Percentiles rank a stretch among this genome's conserved stretches.
Conservation (phyloP, 2,797 vertebrate genomes). For the Prunella strophiata region DNA sequence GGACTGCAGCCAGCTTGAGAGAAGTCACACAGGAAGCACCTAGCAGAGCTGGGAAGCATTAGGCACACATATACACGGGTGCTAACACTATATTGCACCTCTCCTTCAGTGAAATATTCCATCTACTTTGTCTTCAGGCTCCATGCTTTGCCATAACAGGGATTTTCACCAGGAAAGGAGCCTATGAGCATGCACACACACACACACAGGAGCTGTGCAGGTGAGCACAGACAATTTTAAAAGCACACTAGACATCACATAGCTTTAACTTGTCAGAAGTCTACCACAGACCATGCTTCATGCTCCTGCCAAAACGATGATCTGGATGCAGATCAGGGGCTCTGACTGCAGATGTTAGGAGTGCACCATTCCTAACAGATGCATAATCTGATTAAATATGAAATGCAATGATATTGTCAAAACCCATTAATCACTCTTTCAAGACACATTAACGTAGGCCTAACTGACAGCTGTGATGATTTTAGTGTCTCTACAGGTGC, state of each 20-base stretch:
- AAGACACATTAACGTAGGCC: conserved; percentile 70
- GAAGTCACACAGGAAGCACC: not conserved
- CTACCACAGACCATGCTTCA: not conserved
- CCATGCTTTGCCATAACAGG: not conserved
- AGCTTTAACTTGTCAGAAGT: conserved; percentile 34
- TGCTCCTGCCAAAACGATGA: conserved; percentile 54
- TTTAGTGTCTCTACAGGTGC: conserved; percentile 50
- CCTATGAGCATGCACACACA: not conserved
- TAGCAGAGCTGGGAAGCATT: not conserved
- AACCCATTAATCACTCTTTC: conserved; percentile 83
- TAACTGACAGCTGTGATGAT: conserved; percentile 78
- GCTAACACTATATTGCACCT: not conserved
- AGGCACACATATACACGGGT: accelerated
- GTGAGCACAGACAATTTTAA: not conserved
- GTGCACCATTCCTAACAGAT: conserved; percentile 77
- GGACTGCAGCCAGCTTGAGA: not conserved
- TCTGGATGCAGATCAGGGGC: conserved; percentile 72
- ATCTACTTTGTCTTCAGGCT: not conserved
- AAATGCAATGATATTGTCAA: conserved; percentile 82
- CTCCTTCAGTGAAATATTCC: not conserved
- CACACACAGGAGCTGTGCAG: not conserved
- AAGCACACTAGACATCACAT: not conserved
- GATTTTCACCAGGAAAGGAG: not conserved
- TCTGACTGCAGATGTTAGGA: conserved; percentile 76
- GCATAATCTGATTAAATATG: conserved; percentile 82